Conservation (phyloP, 2,113 vertebrate genomes). For the Hassar affinis region DNA sequence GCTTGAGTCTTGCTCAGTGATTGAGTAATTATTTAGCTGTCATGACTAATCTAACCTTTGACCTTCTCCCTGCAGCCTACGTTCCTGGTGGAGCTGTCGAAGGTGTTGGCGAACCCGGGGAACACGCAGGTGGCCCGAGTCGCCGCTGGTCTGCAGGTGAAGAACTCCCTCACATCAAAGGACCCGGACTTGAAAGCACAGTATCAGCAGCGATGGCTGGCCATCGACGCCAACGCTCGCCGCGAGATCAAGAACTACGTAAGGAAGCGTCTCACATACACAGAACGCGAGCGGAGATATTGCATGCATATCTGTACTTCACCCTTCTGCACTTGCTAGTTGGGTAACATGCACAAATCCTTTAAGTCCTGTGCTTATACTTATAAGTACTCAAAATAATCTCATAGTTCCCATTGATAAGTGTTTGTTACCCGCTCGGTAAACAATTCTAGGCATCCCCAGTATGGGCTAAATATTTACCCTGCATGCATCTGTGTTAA, state of each 20-base stretch:
- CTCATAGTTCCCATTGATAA: no score
- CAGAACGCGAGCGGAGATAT: not conserved
- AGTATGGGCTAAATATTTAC: no score
- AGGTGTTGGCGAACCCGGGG: conserved; percentile 93
- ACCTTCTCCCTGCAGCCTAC: conserved; percentile 75
- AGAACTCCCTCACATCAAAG: conserved; percentile 97
- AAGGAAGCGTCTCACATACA: conserved; percentile 58
- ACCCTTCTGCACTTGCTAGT: no score
- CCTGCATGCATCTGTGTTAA: no score
- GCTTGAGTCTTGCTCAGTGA: not conserved
- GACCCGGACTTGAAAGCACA: conserved; percentile 93
- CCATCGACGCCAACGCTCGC: conserved; percentile 89
- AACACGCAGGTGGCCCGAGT: conserved; percentile 98
- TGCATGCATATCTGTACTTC: not conserved
- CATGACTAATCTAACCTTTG: not conserved
- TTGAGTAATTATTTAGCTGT: not conserved
- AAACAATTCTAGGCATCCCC: no score
- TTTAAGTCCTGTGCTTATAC: no score
- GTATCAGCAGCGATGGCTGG: conserved; percentile 96
- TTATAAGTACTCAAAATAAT: no score
- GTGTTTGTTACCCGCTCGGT: no score
- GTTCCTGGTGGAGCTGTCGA: conserved; percentile 96
- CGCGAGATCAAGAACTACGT: conserved; percentile 96
- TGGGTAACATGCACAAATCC: no score
- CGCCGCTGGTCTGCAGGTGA: conserved; percentile 94